phyloP scores from a whole-genome alignment of 2,113 vertebrate species.

The Aspiorhynchus laticeps region DNA sequence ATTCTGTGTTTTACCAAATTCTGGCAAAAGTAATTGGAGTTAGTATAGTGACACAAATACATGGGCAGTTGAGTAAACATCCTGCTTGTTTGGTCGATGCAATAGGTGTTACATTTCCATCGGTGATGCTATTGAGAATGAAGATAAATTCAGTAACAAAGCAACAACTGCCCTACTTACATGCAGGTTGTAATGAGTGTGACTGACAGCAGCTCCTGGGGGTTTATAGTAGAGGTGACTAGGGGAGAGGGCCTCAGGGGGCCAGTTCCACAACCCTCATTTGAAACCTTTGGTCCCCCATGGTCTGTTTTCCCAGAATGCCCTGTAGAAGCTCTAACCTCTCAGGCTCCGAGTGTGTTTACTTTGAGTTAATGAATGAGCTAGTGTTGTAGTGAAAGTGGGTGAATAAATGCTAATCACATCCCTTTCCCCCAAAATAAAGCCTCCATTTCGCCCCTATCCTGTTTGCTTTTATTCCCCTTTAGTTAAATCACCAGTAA shows the following conservation, averaged over 20 bases:
- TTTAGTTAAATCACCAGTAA: conserved; percentile 5
- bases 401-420: conserved; percentile 31
- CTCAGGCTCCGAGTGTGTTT: conserved; percentile 65
- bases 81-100: not conserved
- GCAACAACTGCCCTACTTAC: conserved; percentile 42
- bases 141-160: not conserved
- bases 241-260: conserved; percentile 49
- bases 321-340: conserved; percentile 46
- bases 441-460: conserved; percentile 17
- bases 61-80: not conserved
- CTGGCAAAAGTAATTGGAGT: not conserved
- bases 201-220: conserved; percentile 69
- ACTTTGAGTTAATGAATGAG: conserved; percentile 80
- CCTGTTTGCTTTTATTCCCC: conserved; percentile 26
- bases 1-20: not conserved
- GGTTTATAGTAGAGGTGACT: conserved; percentile 48
- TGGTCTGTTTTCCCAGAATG: conserved; percentile 51
- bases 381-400: conserved; percentile 69
- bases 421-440: conserved; percentile 15
- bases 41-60: not conserved
- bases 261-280: conserved; percentile 43
- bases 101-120: not conserved
- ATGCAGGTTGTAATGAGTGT: conserved; percentile 52
- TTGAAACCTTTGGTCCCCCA: conserved; percentile 50
- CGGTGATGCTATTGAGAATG: not conserved